Evolutionary conservation across 2,797 vertebrate species (phyloP).

Genomic region (Melanogrammus aeglefinus): DNA sequence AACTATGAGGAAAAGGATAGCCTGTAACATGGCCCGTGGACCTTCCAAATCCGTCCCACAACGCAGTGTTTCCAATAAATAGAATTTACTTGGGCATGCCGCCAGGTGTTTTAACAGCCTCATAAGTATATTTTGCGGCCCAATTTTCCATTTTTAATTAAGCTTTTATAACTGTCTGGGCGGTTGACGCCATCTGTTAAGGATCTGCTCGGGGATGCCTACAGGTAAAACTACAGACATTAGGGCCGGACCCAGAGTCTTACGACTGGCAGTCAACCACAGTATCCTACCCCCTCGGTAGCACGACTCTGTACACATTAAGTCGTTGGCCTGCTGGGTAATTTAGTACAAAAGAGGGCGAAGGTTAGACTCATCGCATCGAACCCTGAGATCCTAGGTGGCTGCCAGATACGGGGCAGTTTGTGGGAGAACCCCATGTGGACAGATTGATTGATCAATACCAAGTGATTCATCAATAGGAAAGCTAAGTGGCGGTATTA

Average conservation of each 20-base stretch:
- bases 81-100: too few relatives aligned
- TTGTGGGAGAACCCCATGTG: constrained; percentile 26
- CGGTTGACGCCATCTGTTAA: too few relatives aligned
- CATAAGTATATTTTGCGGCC: too few relatives aligned
- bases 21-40: not conserved
- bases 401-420: constrained; percentile 27
- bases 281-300: not conserved
- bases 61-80: too few relatives aligned
- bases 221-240: not conserved
- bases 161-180: too few relatives aligned
- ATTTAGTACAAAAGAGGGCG: constrained; percentile 29
- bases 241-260: not conserved
- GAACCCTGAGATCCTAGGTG: not conserved
- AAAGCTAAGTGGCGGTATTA: constrained; percentile 51
- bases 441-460: constrained; percentile 49
- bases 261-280: not conserved
- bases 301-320: constrained; percentile 11
- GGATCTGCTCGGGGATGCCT: not conserved
- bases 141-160: too few relatives aligned
- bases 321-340: constrained; percentile 42
- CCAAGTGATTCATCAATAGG: constrained; percentile 38
- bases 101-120: too few relatives aligned
- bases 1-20: not conserved
- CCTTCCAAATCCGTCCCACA: too few relatives aligned
- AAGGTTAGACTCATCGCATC: not conserved